Base-by-base conservation (phyloP, 2,888 invertebrate genomes). In the Megastigmus dorsalis region DNA sequence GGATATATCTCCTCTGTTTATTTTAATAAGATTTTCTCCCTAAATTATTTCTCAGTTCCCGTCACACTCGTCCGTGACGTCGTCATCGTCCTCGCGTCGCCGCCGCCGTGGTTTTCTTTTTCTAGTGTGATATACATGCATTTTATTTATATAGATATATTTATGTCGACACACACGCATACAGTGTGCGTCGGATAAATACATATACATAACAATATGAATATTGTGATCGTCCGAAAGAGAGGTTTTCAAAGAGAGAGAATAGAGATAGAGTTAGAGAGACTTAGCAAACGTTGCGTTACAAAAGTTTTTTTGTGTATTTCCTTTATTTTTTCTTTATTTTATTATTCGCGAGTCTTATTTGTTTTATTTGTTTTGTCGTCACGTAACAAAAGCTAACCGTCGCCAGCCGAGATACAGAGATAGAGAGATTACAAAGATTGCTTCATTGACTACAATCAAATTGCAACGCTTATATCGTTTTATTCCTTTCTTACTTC, bases 211-310 rank as follows among this genome's bases (percentile, higher is more conserved):
- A 52, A 54, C 55, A 67, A 57, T 65, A 68, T 66, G 45, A 52
- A 67, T 74, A 68, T 15, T 52, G 52, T 65, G 52, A 59, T 55
- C 20, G 41, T 33, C 28, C 52, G 52, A 69, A 33, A 41, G 52
- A 66, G 38, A 69, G 23, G 65, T 26, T 18, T 50, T 28, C 18
- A 48, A 48, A 59, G 26, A 48, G 33, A 62, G 20, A 50, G 23
- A 68, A 66, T 6, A 48, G 41, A 59, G 38, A 59, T 7, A 55
- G 41, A 20, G 15, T 54, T 2, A 65, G 54, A 63, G 18, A 75
- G 59, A 66, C 43, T 70, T 70, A 45, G 59, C 54, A 74, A 70
- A 70, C 55, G 41, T 67, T 55, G 70, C 62, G 50, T 71, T 75
- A 75, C 55, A 75, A 75, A 75, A 75, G 43, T 67, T 75, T 71